phyloP scores from a whole-genome alignment of 2,888 invertebrate genomes.

The Lamellibrachia columna region DNA sequence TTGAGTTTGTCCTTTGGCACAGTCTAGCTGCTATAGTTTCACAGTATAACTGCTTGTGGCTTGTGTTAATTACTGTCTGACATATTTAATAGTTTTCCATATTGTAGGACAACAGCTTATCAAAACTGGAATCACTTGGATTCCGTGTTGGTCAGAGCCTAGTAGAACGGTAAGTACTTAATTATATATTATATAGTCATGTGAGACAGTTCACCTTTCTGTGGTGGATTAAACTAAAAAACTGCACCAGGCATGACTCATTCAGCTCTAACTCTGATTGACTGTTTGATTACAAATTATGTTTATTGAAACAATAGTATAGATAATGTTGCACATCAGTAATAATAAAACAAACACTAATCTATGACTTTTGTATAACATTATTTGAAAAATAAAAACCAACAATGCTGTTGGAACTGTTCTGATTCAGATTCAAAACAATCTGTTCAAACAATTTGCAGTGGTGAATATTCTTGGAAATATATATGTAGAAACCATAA shows the following conservation, averaged over 20 bases:
- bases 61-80: neutral
- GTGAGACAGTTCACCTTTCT: neutral
- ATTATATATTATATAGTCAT: neutral
- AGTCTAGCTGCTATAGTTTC: neutral
- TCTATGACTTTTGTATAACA: too few relatives aligned
- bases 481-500: neutral
- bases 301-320: too few relatives aligned
- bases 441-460: neutral
- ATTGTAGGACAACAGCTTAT: slow-evolving; percentile 65
- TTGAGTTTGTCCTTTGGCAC: neutral
- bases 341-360: too few relatives aligned
- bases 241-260: neutral
- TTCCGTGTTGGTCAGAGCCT: slow-evolving; percentile 71
- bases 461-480: neutral
- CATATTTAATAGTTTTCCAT: slow-evolving; percentile 18
- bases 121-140: slow-evolving; percentile 70
- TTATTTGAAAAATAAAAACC: too few relatives aligned
- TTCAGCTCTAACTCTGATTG: too few relatives aligned
- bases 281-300: too few relatives aligned
- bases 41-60: neutral
- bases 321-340: too few relatives aligned
- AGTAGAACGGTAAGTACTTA: slow-evolving; percentile 67
- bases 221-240: neutral
- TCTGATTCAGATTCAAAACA: neutral
- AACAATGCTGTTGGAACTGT: too few relatives aligned